Evolutionary conservation across 1,140 invertebrate species (phyloP).

Genomic region (Anoplolepis gracilipes): DNA sequence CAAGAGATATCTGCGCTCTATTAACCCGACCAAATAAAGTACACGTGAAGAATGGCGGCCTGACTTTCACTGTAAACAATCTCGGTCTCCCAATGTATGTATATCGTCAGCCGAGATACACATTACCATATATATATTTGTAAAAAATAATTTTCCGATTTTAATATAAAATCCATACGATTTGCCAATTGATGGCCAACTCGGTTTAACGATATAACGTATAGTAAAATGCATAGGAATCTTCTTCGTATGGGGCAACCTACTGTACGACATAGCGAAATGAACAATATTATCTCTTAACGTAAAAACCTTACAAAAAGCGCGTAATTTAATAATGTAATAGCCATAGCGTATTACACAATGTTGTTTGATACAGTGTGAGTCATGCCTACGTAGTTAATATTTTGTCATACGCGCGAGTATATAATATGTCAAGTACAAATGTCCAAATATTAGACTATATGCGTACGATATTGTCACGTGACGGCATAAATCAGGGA

Average conservation of each 20-base stretch:
- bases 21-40: constrained; percentile 72
- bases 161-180: background rate
- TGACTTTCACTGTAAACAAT: constrained; percentile 66
- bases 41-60: constrained; percentile 64
- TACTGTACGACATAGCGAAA: background rate
- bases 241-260: too few relatives aligned
- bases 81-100: constrained; percentile 13
- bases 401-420: constrained; percentile 79
- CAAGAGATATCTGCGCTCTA: constrained; percentile 40
- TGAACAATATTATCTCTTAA: background rate
- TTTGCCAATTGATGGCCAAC: background rate
- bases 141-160: too few relatives aligned
- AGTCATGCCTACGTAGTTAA: constrained; percentile 67
- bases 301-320: background rate
- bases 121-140: background rate
- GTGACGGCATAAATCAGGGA: background rate
- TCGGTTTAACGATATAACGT: background rate
- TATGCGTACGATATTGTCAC: constrained; percentile 53
- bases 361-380: constrained; percentile 57
- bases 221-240: too few relatives aligned
- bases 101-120: background rate
- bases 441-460: constrained; percentile 76
- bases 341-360: background rate
- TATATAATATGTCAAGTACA: constrained; percentile 78
- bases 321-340: background rate